Evolutionary conservation across 2,888 invertebrate species (phyloP).

Genomic region (Dione vanillae): DNA sequence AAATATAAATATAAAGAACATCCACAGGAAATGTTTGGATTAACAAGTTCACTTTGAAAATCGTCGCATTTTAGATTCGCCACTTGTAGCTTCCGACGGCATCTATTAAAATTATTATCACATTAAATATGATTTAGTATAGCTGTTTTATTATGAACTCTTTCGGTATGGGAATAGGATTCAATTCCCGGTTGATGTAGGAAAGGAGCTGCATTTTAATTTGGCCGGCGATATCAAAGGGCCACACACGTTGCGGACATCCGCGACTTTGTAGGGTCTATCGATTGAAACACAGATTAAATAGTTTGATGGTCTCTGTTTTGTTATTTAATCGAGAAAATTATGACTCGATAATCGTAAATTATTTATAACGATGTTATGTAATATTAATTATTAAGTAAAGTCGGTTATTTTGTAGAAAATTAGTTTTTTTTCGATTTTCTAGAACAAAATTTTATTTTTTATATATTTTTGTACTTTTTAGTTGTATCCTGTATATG

Average conservation of each 20-base stretch:
- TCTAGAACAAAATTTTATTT: too few species aligned
- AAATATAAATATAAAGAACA: constrained; percentile 46
- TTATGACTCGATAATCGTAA: constrained; percentile 3
- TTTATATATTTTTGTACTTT: too few species aligned
- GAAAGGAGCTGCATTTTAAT: constrained; percentile 22
- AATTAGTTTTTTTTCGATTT: too few species aligned
- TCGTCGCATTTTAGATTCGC: constrained; percentile 56
- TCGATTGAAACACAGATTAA: constrained; percentile 46
- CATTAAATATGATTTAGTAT: constrained; percentile 39
- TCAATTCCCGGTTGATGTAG: neutral
- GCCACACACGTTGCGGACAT: constrained; percentile 68
- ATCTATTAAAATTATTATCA: constrained; percentile 55
- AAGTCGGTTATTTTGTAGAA: too few species aligned
- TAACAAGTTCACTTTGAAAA: constrained; percentile 53
- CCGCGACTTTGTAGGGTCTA: constrained; percentile 57
- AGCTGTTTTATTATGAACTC: neutral
- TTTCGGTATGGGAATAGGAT: constrained; percentile 12
- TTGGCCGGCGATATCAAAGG: constrained; percentile 54
- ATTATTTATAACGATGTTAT: constrained; percentile 1
- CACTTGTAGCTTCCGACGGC: constrained; percentile 53
- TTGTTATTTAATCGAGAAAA: constrained; percentile 11
- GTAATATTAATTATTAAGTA: neutral
- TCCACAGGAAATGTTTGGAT: constrained; percentile 56
- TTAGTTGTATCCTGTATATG: too few species aligned
- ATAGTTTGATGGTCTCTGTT: constrained; percentile 7